These are phyloP conservation scores for Dugesia japonica DNA, from an alignment of 2,888 invertebrate species.

Conservation along the genomic window DNA sequence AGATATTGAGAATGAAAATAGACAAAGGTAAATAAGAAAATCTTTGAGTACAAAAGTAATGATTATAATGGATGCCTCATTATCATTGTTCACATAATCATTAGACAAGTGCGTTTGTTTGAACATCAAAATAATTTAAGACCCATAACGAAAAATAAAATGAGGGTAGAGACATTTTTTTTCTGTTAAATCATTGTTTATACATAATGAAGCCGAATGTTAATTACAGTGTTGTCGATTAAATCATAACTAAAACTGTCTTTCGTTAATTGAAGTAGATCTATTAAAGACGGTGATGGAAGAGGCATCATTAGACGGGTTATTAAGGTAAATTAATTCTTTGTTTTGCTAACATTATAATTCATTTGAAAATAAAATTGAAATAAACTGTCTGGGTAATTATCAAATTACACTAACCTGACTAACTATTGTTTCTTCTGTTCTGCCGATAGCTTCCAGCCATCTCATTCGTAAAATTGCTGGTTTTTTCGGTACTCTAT, in stretches of 20 bases:
- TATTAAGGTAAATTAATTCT: slow-evolving; percentile 12
- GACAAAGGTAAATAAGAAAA: background rate
- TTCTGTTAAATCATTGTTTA: background rate
- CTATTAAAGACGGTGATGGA: background rate
- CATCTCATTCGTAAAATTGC: slow-evolving; percentile 45
- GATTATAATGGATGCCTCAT: slow-evolving; percentile 20
- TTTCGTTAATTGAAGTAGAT: background rate
- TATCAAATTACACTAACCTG: slow-evolving; percentile 40
- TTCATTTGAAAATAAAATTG: background rate
- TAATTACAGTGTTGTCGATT: background rate
- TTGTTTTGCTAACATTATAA: background rate
- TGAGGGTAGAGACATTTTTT: slow-evolving; percentile 2
- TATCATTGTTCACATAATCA: slow-evolving; percentile 6
- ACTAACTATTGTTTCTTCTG: slow-evolving; percentile 48
- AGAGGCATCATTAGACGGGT: slow-evolving; percentile 14
- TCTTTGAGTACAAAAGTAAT: background rate
- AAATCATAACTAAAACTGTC: slow-evolving; percentile 1
- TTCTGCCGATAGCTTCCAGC: slow-evolving; percentile 47
- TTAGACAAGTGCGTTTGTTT: slow-evolving; percentile 7
- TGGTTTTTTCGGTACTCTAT: slow-evolving; percentile 48
- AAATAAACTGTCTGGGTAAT: background rate
- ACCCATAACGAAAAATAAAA: slow-evolving; percentile 13
- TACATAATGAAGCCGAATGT: background rate
- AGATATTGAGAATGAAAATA: background rate
- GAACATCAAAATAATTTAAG: background rate